Evolutionary conservation across 2,797 vertebrate genomes (phyloP), one percentile per base, ranked within the genome.

Genomic region (Oceanodroma leucorhoa): DNA sequence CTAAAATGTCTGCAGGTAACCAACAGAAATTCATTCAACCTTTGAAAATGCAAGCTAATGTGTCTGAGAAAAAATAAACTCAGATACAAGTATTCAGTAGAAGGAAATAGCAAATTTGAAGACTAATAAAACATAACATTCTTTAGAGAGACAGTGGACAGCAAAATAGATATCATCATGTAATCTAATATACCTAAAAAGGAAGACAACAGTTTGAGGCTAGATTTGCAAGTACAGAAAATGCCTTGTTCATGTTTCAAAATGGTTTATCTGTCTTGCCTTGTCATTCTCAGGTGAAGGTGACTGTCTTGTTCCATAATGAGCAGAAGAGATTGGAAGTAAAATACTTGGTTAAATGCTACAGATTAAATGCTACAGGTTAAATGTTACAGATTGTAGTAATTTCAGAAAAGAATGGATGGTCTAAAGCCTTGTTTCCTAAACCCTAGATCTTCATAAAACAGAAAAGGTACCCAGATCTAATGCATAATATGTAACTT

Each of bases 21-120:
- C 65, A 83, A 86, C 15, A 92, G 32, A 78, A 79, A 88, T 87
- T 80, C 11, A 72, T 60, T 78, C 67, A 87, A 5, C 43, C 77
- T 90, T 90, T 91, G 36, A 81, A 93, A 95, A 80, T 50, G n/a
- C 29, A 91, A 80, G 45, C 19, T 95, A 78, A 90, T 54, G 18
- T 57, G 48, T 36, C 40, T 89, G 29, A 79, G n/a, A 76, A 73
- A 94, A 96, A 95, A 86, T 38, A 80, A 72, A 92, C 40, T 94
- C 58, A 77, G 32, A 71, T 53, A 32, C 7, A 92, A 92, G 22
- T 69, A 71, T 65, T 80, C 18, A 76, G 45, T 55, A 77, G 27
- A 67, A 72, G 30, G 46, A 87, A 92, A 77, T 22, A 80, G 19
- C 14, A 7, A 38, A 86, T 84, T 64, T 92, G 48, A 88, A 95